Conservation (phyloP, 2,888 invertebrate species). For the Strigamia maritima region DNA sequence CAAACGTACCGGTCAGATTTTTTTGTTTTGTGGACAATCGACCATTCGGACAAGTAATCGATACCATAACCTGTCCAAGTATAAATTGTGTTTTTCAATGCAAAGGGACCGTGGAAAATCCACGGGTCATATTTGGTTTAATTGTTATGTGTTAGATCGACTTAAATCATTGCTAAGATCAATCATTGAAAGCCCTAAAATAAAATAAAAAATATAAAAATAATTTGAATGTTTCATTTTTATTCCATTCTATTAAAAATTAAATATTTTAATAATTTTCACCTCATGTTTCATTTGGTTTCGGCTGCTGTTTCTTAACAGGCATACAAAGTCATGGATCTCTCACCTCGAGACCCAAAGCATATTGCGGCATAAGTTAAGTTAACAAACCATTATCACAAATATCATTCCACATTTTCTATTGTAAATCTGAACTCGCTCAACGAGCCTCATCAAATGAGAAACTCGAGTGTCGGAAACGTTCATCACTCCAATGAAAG, state of each 20-base stretch:
- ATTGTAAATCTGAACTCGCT: conserved; percentile 45
- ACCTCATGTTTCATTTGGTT: neutral
- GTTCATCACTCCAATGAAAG: too few species aligned
- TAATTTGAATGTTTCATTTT: neutral
- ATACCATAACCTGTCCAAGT: too few species aligned
- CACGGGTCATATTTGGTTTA: too few species aligned
- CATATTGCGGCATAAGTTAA: conserved; percentile 64
- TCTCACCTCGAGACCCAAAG: conserved; percentile 69
- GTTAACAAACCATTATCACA: conserved; percentile 46
- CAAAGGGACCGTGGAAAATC: too few species aligned
- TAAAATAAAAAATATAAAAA: conserved; percentile 35
- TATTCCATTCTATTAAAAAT: neutral
- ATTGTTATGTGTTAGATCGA: too few species aligned
- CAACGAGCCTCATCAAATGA: neutral
- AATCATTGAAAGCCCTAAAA: neutral
- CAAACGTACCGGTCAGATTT: too few species aligned
- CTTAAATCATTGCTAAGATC: neutral
- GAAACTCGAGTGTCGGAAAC: neutral
- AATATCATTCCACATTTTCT: neutral
- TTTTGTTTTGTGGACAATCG: too few species aligned
- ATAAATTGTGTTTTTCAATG: too few species aligned
- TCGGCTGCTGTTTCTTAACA: conserved; percentile 49
- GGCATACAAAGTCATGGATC: conserved; percentile 81
- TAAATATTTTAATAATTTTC: neutral
- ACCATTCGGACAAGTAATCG: too few species aligned